Conservation (phyloP, 2,888 invertebrate genomes). For the Tolmerus cingulatus region DNA sequence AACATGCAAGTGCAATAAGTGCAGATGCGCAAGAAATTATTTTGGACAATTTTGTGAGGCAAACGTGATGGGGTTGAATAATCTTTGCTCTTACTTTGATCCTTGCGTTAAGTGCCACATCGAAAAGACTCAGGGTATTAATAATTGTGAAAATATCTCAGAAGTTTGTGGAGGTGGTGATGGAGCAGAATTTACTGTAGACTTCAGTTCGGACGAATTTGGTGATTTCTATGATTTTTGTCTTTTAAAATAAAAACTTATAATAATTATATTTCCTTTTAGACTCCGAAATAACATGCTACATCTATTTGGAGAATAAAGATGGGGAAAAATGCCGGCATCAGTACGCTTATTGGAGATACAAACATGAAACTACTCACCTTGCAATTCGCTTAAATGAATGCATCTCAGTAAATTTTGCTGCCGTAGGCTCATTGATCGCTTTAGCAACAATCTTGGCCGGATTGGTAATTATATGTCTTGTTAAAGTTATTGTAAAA, state of each 20-base stretch:
- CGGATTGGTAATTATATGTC: slow-evolving; percentile 64
- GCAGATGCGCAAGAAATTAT: slow-evolving; percentile 55
- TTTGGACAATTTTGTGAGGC: slow-evolving; percentile 60
- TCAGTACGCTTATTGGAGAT: slow-evolving; percentile 56
- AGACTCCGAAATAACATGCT: slow-evolving; percentile 54
- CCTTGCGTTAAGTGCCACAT: slow-evolving; percentile 60
- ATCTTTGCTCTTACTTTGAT: slow-evolving; percentile 59
- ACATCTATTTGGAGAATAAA: slow-evolving; percentile 55
- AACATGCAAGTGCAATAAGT: slow-evolving; percentile 75
- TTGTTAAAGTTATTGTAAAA: slow-evolving; percentile 63
- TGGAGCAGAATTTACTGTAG: slow-evolving; percentile 53
- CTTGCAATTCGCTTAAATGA: slow-evolving; percentile 54
- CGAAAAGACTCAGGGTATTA: slow-evolving; percentile 51
- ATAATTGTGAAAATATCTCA: slow-evolving; percentile 53
- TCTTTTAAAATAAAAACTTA: not conserved
- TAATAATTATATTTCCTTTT: not conserved
- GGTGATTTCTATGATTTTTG: slow-evolving; percentile 46
- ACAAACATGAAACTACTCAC: slow-evolving; percentile 52
- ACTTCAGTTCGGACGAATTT: slow-evolving; percentile 54
- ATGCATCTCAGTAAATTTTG: slow-evolving; percentile 54
- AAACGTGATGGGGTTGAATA: slow-evolving; percentile 56
- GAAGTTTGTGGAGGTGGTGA: slow-evolving; percentile 56
- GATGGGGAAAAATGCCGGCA: slow-evolving; percentile 58
- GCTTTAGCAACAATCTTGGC: slow-evolving; percentile 64
- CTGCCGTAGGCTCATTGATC: slow-evolving; percentile 58